Base-by-base conservation (phyloP, 1,140 invertebrate genomes). In the Argopecten irradians region DNA sequence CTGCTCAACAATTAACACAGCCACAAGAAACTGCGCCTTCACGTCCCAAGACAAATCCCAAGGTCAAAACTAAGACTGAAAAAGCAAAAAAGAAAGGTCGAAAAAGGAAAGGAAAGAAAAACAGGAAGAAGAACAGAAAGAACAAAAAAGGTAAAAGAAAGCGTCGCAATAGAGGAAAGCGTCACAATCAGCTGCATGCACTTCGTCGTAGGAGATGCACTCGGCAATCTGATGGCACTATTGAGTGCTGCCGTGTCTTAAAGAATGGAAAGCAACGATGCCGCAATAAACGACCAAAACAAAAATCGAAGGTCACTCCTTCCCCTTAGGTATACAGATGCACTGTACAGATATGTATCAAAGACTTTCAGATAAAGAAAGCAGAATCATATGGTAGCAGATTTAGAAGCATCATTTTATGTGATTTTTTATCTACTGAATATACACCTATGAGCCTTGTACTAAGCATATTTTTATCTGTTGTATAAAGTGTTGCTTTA, bases 121-220 rank as follows among this genome's bases (percentile, higher is more conserved):
- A 87, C 36, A 85, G 35, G 34, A 85, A 89, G 35, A 83, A 84
- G 35, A 85, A 55, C 28, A 84, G 84, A 43, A 90, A 82, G 32
- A 87, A 91, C 34, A 89, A 82, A 35, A 89, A 86, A 82, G 85
- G 83, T 36, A 87, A 90, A 82, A 86, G 86, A n/a, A 88, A 86
- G 71, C 85, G 89, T 19, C 83, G 83, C 82, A 92, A 88, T 55
- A 88, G 91, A 85, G 86, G 88, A 82, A 91, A 89, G 34, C 86
- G 90, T 28, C 92, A 90, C 34, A 71, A 71, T 16, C 55, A 11
- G 1, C n/a, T n/a, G n/a, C 55, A n/a, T 28, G 55, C 55, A 28
- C 22, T 71, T 28, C 89, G 86, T 35, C 86, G 82, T 13, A 87
- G 89, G 82, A 91, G 86, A 39, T 85, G 82, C 36, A 89, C 11